Evolutionary conservation across 2,888 invertebrate species (phyloP), one percentile per base, ranked within the genome.

Genomic region (Chalcosyrphus nemorum): DNA sequence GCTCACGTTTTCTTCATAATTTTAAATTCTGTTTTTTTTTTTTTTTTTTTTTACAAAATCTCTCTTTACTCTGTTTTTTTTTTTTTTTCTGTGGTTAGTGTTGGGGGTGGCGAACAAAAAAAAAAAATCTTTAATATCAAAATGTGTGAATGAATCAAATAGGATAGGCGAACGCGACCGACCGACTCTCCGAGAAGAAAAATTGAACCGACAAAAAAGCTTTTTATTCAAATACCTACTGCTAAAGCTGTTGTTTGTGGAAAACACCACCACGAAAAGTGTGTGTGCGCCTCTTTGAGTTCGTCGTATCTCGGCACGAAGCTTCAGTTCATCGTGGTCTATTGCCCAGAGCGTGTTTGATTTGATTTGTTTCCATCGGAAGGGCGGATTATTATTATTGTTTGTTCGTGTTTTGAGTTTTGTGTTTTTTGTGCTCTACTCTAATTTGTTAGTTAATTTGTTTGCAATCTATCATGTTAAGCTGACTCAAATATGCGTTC

Each of bases 1-100:
- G 74, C 84, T 84, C 84, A 84, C 84, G 84, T 84, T 84, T 80
- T n/a, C n/a, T n/a, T 75, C 75, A 70, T 80, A 78, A 61, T 72
- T 66, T 77, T 61, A 66, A 63, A 81, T 82, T 35, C n/a, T 47
- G 21, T 56, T 65, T 56, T 15, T 63, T 61, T 56, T 65, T 45
- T 15, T 63, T 61, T 17, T 66, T n/a, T n/a, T n/a, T n/a, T n/a
- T 65, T 66, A 72, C 61, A 77, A 54, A 80, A 68, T 19, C 32
- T n/a, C 27, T 29, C 17, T 54, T 9, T 35, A n/a, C 38, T 35
- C n/a, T 47, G 21, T 56, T 65, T 56, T 15, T 63, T 61, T 56
- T 65, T 45, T 15, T 63, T 61, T 17, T 66, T n/a, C n/a, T n/a
- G n/a, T n/a, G n/a, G n/a, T n/a, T n/a, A n/a, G n/a, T n/a, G n/a